phyloP scores from a whole-genome alignment of 2,113 vertebrate genomes.

The Catharus bicknelli region DNA sequence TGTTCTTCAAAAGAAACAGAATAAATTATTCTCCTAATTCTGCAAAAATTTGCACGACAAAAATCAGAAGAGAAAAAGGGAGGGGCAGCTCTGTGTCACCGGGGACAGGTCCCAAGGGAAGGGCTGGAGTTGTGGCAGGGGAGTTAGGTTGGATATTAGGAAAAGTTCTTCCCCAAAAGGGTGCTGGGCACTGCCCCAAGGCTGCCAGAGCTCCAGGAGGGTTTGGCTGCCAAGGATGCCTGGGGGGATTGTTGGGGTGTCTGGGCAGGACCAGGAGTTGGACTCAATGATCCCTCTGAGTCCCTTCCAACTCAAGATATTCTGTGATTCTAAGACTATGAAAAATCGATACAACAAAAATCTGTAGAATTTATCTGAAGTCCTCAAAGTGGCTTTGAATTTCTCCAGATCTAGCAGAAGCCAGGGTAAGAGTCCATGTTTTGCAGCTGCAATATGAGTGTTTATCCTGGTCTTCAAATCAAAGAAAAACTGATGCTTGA shows the following conservation, averaged over 20 bases:
- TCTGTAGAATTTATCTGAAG: neutral
- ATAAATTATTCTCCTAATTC: neutral
- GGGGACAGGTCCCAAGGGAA: neutral
- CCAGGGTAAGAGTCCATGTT: neutral
- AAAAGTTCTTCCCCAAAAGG: neutral
- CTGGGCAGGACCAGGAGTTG: neutral
- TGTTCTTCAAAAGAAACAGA: neutral
- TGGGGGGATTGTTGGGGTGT: neutral
- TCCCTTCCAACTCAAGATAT: neutral
- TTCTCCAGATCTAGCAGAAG: neutral
- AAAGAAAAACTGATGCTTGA: neutral
- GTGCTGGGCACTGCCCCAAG: accelerated
- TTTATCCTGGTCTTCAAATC: neutral
- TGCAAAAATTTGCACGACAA: neutral
- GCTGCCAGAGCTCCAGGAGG: neutral
- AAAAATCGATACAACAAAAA: neutral
- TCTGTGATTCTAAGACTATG: neutral
- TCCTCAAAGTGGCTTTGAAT: neutral
- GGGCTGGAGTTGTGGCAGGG: neutral
- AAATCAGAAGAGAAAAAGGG: neutral
- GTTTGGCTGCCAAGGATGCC: neutral
- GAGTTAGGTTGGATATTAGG: neutral
- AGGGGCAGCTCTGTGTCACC: neutral
- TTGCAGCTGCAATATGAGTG: neutral
- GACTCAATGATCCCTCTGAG: neutral